These are phyloP conservation scores for Oxycera nigricornis DNA, from an alignment of 2,888 invertebrate species.

Conservation along the genomic window DNA sequence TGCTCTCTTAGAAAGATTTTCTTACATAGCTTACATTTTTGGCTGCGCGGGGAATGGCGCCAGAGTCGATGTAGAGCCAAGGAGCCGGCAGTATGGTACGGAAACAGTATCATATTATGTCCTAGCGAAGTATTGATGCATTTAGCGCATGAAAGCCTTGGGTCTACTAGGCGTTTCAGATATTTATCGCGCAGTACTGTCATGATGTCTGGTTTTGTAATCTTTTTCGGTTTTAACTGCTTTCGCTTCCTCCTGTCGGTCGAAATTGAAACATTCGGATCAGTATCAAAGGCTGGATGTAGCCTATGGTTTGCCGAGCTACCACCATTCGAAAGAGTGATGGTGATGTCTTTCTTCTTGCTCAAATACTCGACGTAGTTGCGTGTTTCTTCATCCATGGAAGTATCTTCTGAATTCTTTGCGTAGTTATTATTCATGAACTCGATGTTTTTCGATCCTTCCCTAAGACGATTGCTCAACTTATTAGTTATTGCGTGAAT, in stretches of 20 bases:
- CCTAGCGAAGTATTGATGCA: constrained; percentile 49
- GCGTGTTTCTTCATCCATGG: constrained; percentile 55
- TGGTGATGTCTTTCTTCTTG: constrained; percentile 61
- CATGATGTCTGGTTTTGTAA: constrained; percentile 56
- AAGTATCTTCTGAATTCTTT: constrained; percentile 46
- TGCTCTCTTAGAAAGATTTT: constrained; percentile 54
- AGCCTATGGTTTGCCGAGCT: neutral
- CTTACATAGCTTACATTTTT: constrained; percentile 53
- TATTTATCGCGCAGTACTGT: constrained; percentile 61
- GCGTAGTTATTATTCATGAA: constrained; percentile 44
- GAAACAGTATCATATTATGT: constrained; percentile 55
- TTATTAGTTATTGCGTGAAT: constrained; percentile 4
- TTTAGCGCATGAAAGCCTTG: constrained; percentile 57
- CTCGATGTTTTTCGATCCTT: constrained; percentile 40
- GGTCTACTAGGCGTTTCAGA: constrained; percentile 58
- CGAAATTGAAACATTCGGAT: neutral
- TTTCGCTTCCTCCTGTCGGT: constrained; percentile 62
- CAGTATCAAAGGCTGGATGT: neutral
- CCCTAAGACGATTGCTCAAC: neutral
- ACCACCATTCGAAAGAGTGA: constrained; percentile 54
- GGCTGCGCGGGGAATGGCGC: constrained; percentile 59
- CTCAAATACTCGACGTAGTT: constrained; percentile 61
- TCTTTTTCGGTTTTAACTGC: constrained; percentile 64
- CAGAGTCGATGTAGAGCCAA: constrained; percentile 64
- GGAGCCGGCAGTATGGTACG: constrained; percentile 63